A percentile compares a stretch with the other conserved stretches of the same genome.
Conservation (phyloP, 35 echinoderm and acorn worm species). For the Lytechinus pictus region DNA sequence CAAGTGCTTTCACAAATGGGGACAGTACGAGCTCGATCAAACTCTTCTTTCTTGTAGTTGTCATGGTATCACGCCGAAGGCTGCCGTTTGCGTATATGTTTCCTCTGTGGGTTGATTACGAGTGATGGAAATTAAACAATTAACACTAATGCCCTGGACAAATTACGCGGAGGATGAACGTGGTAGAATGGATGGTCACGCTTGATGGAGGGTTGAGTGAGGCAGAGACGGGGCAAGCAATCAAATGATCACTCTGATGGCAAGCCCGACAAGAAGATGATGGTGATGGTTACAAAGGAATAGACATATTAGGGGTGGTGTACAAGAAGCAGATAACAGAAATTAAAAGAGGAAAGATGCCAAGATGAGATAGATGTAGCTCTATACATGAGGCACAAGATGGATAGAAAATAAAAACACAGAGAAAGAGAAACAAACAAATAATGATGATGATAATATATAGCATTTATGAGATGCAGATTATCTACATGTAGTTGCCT, state of each 20-base stretch:
- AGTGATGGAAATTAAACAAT: constrained; percentile 39
- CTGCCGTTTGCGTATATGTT: background rate
- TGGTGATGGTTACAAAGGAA: background rate
- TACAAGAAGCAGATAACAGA: background rate
- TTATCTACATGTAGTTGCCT: too few relatives aligned
- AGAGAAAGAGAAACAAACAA: background rate
- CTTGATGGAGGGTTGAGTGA: background rate
- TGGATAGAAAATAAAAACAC: background rate
- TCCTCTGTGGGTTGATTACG: background rate
- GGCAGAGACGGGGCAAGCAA: background rate
- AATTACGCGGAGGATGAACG: background rate
- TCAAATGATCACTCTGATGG: background rate
- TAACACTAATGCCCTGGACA: constrained; percentile 22
- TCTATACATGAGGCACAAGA: background rate
- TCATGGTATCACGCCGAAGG: background rate
- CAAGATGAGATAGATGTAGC: background rate
- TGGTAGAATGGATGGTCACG: background rate
- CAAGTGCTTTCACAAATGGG: background rate
- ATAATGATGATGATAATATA: background rate
- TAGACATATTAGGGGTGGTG: background rate
- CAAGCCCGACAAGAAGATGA: background rate
- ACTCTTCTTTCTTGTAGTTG: background rate
- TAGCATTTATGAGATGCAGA: too few relatives aligned
- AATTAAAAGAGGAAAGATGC: background rate
- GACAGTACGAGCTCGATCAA: background rate